Base-by-base conservation (phyloP, 1,140 invertebrate species). In the Drepana arcuata region DNA sequence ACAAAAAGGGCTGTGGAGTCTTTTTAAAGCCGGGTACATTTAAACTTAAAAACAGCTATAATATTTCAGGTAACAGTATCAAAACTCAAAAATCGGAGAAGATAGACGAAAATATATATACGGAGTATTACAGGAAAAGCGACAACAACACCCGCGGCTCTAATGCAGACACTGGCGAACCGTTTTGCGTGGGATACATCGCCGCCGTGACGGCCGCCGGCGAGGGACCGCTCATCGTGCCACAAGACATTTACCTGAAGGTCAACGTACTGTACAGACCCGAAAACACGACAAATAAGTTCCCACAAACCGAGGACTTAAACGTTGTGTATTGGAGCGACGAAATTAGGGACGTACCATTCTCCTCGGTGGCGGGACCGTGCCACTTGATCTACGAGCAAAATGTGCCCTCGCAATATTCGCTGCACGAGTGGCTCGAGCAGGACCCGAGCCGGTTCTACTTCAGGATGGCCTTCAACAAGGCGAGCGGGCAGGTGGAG, bases 271-370 rank as follows among this genome's bases (percentile, higher is more conserved):
- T 94, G 58, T 94, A 92, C 56, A 86, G 93, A 49, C 91, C 92
- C 1, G 92, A 94, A 78, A 90, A 94, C 58, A 94, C 92, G 4
- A 86, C 87, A 31, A 87, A 85, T 45, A 84, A 85, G 32, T 67
- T 84, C 27, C 84, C 85, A 1, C 82, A 88, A 40, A 86, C 90
- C 36, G 74, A 87, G 27, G 91, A 95, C 69, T 59, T 93, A 4
- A 94, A 94, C 66, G 69, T 91, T 25, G 58, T 95, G 0, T 95
- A 91, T 70, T 94, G 91, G 90, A 91, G 88, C 29, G 85, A 92
- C 14, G 91, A 94, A 85, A 86, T 91, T 85, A 82, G 72, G 24
- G 83, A 84, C 50, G 49, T 84, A 1, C 55, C 77, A 0, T 83
- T 84, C 52, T 72, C 80, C 2, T 30, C 54, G 2, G 75, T 84